phyloP scores from a whole-genome alignment of 2,113 vertebrate species.

The Haemorhous mexicanus region DNA sequence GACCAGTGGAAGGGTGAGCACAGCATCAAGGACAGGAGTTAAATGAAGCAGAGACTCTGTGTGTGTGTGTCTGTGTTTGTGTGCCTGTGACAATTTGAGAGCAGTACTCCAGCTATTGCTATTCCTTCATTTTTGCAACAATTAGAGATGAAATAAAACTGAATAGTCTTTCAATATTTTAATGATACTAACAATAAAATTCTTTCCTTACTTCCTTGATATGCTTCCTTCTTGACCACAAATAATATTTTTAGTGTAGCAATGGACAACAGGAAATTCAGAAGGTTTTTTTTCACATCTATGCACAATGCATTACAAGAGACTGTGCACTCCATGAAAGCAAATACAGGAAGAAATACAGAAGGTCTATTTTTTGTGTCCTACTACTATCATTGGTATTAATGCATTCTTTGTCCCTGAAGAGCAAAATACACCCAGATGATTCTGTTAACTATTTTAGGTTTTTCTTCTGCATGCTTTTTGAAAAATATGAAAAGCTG shows the following conservation, averaged over 20 bases:
- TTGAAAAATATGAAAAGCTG: neutral
- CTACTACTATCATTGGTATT: neutral
- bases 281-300: neutral
- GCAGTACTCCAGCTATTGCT: neutral
- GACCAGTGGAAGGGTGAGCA: neutral
- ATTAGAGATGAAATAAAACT: neutral
- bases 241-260: neutral
- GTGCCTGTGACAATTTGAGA: neutral
- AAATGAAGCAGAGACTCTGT: neutral
- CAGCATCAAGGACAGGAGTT: neutral
- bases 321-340: neutral
- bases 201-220: neutral
- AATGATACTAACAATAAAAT: neutral
- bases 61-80: fast-evolving
- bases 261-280: neutral
- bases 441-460: neutral
- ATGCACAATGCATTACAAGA: neutral
- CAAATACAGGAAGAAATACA: neutral
- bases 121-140: neutral
- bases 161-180: neutral
- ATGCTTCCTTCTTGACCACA: neutral
- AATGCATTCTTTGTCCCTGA: neutral
- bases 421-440: neutral
- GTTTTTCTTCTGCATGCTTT: neutral
- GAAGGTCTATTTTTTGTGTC: fast-evolving